Evolutionary conservation across 2,113 vertebrate genomes (phyloP).

Genomic region (Pomatostomus ruficeps): DNA sequence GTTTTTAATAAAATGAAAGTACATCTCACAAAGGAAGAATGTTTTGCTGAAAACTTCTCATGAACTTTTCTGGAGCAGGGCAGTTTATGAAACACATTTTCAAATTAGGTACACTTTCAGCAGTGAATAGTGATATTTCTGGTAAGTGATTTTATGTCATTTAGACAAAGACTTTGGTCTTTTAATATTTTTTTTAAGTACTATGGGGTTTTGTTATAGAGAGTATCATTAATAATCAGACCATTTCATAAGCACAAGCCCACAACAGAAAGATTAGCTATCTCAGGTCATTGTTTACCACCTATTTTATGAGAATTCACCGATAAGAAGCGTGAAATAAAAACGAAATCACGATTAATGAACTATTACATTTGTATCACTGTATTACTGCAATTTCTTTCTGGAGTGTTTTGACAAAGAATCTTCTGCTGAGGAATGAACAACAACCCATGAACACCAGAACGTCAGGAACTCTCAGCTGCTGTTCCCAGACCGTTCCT

Average conservation of each 20-base stretch:
- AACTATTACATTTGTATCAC: background rate
- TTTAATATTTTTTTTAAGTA: background rate
- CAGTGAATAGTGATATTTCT: background rate
- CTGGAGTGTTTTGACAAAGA: background rate
- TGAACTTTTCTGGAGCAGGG: rapidly evolving
- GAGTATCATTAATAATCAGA: background rate
- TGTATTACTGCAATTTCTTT: background rate
- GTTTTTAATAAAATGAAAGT: background rate
- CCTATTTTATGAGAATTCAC: background rate
- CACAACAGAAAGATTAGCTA: background rate
- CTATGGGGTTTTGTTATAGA: background rate
- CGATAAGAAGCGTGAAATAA: background rate
- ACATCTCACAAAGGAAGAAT: background rate
- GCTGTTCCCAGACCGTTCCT: background rate
- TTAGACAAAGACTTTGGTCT: background rate
- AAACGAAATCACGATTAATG: background rate
- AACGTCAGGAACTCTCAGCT: background rate
- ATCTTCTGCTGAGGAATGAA: background rate
- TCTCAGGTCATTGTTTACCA: background rate
- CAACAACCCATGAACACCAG: background rate
- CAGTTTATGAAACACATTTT: background rate
- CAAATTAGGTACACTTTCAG: background rate
- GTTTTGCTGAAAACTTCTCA: background rate
- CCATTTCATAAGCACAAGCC: background rate
- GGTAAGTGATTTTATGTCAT: background rate